phyloP scores from a whole-genome alignment of 2,113 vertebrate species.

The Hippocampus guttulatus region DNA sequence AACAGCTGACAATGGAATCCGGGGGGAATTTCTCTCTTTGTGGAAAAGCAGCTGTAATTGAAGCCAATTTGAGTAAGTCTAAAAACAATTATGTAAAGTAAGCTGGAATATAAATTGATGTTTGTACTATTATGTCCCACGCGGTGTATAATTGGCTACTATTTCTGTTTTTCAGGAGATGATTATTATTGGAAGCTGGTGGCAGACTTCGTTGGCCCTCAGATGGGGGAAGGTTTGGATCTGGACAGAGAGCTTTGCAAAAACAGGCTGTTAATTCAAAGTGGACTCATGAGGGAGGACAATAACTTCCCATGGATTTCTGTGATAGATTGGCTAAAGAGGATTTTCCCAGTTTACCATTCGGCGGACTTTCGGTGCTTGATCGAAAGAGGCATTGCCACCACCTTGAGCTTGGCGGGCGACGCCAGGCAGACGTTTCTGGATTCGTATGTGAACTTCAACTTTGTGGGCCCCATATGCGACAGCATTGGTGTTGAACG shows the following conservation, averaged over 20 bases:
- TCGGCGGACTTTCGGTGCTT: slow-evolving; percentile 69
- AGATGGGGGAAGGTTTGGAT: slow-evolving; percentile 60
- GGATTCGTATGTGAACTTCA: slow-evolving; percentile 68
- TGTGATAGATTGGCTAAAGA: slow-evolving; percentile 68
- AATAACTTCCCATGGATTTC: slow-evolving; percentile 64
- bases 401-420: slow-evolving; percentile 59
- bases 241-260: slow-evolving; percentile 52
- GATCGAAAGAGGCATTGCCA: slow-evolving; percentile 66
- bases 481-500: slow-evolving; percentile 72
- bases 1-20: slow-evolving; percentile 61
- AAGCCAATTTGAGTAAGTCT: slow-evolving; percentile 69
- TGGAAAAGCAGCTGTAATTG: slow-evolving; percentile 46
- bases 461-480: slow-evolving; percentile 74
- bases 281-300: slow-evolving; percentile 71
- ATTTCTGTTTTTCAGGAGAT: slow-evolving; percentile 63
- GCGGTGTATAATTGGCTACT: not conserved
- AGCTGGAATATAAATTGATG: not conserved
- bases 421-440: slow-evolving; percentile 60
- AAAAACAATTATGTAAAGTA: not conserved
- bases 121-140: not conserved
- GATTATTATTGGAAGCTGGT: slow-evolving; percentile 68
- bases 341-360: slow-evolving; percentile 58
- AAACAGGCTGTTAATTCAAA: slow-evolving; percentile 71
- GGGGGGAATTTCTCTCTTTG: slow-evolving; percentile 46
- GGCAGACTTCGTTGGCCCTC: slow-evolving; percentile 68